Conservation (phyloP, 2,797 vertebrate genomes). For the Falco columbarius region DNA sequence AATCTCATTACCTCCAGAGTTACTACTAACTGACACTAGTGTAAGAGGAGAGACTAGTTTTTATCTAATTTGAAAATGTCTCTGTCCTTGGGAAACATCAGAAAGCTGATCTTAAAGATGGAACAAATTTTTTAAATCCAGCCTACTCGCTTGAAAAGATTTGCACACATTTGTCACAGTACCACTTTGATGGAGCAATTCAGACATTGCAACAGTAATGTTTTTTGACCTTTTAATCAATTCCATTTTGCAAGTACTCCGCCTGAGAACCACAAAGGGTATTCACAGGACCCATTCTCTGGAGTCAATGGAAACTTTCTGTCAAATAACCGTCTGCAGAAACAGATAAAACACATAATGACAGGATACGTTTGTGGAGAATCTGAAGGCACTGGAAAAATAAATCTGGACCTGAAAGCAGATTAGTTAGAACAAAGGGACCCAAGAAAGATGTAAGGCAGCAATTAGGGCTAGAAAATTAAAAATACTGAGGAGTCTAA, state of each 20-base stretch:
- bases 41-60: neutral
- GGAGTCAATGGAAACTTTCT: constrained; percentile 45
- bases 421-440: constrained; percentile 66
- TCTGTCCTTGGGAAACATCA: neutral
- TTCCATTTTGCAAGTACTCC: constrained; percentile 39
- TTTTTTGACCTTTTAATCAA: constrained; percentile 62
- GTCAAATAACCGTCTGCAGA: constrained; percentile 50
- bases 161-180: constrained; percentile 21
- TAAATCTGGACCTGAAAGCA: constrained; percentile 64
- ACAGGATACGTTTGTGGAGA: constrained; percentile 55
- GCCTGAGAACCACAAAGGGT: constrained; percentile 30
- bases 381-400: constrained; percentile 51
- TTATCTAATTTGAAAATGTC: neutral
- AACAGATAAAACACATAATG: constrained; percentile 55
- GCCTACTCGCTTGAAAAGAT: neutral
- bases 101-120: neutral
- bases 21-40: neutral
- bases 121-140: neutral
- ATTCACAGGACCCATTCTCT: neutral
- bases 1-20: neutral
- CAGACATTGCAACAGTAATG: constrained; percentile 5
- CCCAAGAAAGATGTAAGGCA: constrained; percentile 58
- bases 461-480: constrained; percentile 61
- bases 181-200: constrained; percentile 34
- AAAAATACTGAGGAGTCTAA: constrained; percentile 71